These are phyloP conservation scores for Formica aserva DNA, from an alignment of 2,888 invertebrate genomes.

Conservation along the genomic window DNA sequence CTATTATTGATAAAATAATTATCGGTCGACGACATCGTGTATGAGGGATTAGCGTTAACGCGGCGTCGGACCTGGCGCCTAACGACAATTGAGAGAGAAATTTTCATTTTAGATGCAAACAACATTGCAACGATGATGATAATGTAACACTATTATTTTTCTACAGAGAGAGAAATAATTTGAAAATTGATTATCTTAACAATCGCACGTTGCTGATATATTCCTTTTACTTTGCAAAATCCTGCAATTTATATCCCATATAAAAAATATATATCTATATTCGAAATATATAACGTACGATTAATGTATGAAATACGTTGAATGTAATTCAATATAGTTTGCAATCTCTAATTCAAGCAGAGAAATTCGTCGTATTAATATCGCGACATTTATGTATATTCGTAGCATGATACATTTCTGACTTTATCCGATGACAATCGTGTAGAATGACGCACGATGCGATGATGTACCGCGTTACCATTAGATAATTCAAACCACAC, in stretches of 20 bases:
- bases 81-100: not conserved
- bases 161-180: not conserved
- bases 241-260: not conserved
- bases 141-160: not conserved
- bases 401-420: slow-evolving; percentile 35
- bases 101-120: not conserved
- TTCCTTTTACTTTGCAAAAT: not conserved
- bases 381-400: slow-evolving; percentile 28
- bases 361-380: slow-evolving; percentile 30
- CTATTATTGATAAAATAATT: slow-evolving; percentile 54
- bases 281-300: not conserved
- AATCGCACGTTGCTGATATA: slow-evolving; percentile 2
- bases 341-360: not conserved
- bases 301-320: not conserved
- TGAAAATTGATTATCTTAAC: not conserved
- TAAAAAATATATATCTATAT: not conserved
- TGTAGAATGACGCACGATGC: not conserved
- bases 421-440: slow-evolving; percentile 28
- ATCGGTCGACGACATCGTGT: slow-evolving; percentile 31
- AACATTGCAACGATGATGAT: not conserved
- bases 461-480: slow-evolving; percentile 23
- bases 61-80: not conserved
- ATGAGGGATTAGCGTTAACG: slow-evolving; percentile 34
- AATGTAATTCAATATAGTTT: not conserved
- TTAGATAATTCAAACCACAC: slow-evolving; percentile 30